Percentiles rank a stretch among this genome's conserved stretches.
These are phyloP conservation scores for Phrynocephalus guinanensis DNA, from an alignment of 2,797 vertebrate species.

Conservation along the genomic window DNA sequence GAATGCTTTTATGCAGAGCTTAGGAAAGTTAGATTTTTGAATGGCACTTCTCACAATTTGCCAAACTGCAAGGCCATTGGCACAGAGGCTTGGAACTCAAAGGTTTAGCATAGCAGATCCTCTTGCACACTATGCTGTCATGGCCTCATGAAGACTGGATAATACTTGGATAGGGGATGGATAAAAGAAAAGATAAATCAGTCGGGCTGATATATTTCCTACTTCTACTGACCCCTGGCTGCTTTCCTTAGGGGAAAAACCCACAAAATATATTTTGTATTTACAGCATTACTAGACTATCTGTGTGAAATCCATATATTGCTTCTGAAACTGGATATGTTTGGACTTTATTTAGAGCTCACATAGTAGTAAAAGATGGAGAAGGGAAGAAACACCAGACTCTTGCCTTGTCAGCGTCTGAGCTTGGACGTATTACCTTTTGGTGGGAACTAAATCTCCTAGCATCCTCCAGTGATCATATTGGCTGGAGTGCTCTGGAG, in stretches of 20 bases:
- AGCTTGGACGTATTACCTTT: too few relatives aligned
- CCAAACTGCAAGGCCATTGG: not conserved
- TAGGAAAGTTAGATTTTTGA: too few relatives aligned
- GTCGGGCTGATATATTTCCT: not conserved
- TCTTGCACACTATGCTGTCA: not conserved
- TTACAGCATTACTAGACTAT: not conserved
- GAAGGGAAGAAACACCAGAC: not conserved
- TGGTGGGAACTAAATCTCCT: not conserved
- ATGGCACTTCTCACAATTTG: too few relatives aligned
- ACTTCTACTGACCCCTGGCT: not conserved
- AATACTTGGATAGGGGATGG: not conserved
- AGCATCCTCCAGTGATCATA: not conserved
- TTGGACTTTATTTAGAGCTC: not conserved
- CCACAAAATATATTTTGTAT: not conserved
- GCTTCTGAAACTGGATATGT: not conserved
- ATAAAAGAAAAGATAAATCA: not conserved
- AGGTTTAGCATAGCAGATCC: not conserved
- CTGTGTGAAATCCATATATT: not conserved
- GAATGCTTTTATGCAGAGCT: not conserved
- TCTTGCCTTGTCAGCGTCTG: not conserved
- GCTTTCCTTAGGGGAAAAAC: slow-evolving; percentile 13
- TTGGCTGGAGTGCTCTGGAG: not conserved
- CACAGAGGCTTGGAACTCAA: not conserved
- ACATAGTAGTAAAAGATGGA: not conserved
- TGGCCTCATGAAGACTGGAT: not conserved